These are phyloP conservation scores for Agraylea sexmaculata DNA, from an alignment of 1,140 invertebrate species.

Conservation along the genomic window DNA sequence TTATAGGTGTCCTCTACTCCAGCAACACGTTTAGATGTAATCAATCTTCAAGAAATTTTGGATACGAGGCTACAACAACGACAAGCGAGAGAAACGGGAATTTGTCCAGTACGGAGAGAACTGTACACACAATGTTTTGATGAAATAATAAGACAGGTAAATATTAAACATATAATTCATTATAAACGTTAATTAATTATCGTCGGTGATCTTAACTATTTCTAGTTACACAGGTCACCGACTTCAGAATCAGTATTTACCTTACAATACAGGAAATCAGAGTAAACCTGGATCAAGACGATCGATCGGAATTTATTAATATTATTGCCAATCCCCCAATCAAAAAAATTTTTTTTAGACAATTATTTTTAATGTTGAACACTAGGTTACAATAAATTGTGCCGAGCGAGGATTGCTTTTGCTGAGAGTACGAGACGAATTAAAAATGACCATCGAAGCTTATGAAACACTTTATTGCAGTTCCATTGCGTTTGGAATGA, in stretches of 20 bases:
- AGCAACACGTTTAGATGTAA: slow-evolving; percentile 86
- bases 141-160: slow-evolving; percentile 44
- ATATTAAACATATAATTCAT: no score
- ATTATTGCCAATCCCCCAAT: no score
- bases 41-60: slow-evolving; percentile 90
- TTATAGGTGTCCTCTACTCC: slow-evolving; percentile 81
- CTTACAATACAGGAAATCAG: no score
- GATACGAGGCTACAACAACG: slow-evolving; percentile 83
- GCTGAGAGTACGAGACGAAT: slow-evolving; percentile 86
- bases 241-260: no score
- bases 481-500: slow-evolving; percentile 93
- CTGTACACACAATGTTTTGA: slow-evolving; percentile 96
- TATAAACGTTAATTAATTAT: no score
- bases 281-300: no score
- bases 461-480: slow-evolving; percentile 93
- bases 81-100: slow-evolving; percentile 90
- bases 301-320: no score
- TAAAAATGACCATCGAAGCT: slow-evolving; percentile 89
- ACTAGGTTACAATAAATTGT: slow-evolving; percentile 93
- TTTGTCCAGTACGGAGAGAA: slow-evolving; percentile 87
- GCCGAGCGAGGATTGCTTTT: slow-evolving; percentile 90
- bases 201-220: no score
- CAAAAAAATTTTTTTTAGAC: no score
- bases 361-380: no score
- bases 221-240: no score